phyloP scores from a whole-genome alignment of 2,888 invertebrate genomes.

The Microctonus brassicae region DNA sequence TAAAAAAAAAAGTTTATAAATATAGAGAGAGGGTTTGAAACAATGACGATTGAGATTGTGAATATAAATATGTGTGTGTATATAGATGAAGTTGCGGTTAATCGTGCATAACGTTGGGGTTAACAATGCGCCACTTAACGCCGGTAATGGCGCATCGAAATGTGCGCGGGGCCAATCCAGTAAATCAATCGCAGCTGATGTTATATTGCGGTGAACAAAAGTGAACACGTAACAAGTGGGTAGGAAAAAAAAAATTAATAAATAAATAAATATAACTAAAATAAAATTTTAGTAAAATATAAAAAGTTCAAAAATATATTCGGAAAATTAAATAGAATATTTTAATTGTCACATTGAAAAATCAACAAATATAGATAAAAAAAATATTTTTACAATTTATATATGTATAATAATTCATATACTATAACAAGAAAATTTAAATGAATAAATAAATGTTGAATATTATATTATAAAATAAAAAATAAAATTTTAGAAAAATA shows the following conservation, averaged over 20 bases:
- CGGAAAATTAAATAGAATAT: too few relatives aligned
- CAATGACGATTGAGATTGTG: constrained; percentile 5
- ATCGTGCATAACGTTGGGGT: constrained; percentile 39
- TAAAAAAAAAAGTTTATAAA: constrained; percentile 1
- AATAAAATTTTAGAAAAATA: too few relatives aligned
- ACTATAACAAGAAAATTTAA: too few relatives aligned
- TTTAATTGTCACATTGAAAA: too few relatives aligned
- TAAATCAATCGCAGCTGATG: constrained; percentile 37
- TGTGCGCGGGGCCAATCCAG: constrained; percentile 35
- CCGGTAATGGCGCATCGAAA: constrained; percentile 40
- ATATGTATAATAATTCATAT: too few relatives aligned
- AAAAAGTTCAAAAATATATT: too few relatives aligned
- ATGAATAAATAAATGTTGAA: too few relatives aligned
- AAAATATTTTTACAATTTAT: too few relatives aligned
- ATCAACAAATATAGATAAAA: too few relatives aligned
- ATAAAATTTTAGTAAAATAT: too few relatives aligned
- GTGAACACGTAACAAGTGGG: constrained; percentile 27
- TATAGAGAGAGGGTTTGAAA: constrained; percentile 17
- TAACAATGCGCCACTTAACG: constrained; percentile 43
- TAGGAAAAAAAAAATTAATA: constrained; percentile 11
- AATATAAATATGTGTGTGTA: constrained; percentile 1
- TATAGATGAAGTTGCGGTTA: constrained; percentile 32
- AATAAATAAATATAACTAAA: background rate
- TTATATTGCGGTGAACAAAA: constrained; percentile 23
- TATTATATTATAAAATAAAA: too few relatives aligned